A percentile compares a stretch with the other conserved stretches of the same genome.
Evolutionary conservation across 2,113 vertebrate genomes (phyloP).

Genomic region (Toxotes chatareus): DNA sequence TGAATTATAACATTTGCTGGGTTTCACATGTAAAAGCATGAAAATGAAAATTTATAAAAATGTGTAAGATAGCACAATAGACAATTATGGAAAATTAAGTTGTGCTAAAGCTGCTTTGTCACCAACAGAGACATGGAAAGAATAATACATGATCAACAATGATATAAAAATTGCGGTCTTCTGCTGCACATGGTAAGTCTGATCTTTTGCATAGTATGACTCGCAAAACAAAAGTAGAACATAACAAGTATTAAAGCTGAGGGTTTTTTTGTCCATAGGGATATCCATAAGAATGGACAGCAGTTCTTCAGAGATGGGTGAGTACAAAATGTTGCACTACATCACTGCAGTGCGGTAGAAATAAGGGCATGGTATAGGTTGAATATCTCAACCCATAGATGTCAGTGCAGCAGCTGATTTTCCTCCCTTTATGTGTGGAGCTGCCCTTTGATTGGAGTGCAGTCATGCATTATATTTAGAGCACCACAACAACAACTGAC

Average conservation of each 20-base stretch:
- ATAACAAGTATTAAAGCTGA: background rate
- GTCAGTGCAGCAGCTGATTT: too few species aligned
- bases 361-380: background rate
- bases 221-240: background rate
- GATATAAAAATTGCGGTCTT: background rate
- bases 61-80: too few species aligned
- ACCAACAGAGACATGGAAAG: background rate
- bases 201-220: background rate
- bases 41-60: too few species aligned
- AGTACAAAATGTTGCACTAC: slow-evolving; percentile 6
- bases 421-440: too few species aligned
- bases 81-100: too few species aligned
- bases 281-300: slow-evolving; percentile 17
- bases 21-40: too few species aligned
- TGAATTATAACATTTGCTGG: too few species aligned
- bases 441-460: too few species aligned
- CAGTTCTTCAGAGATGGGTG: slow-evolving; percentile 22
- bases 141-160: background rate
- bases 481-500: too few species aligned
- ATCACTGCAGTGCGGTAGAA: background rate
- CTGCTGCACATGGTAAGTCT: slow-evolving; percentile 2
- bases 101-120: slow-evolving; percentile 3
- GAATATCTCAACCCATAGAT: too few species aligned
- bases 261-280: background rate
- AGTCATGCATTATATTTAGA: too few species aligned